Evolutionary conservation across 2,888 invertebrate genomes (phyloP).

Genomic region (Lypha dubia): DNA sequence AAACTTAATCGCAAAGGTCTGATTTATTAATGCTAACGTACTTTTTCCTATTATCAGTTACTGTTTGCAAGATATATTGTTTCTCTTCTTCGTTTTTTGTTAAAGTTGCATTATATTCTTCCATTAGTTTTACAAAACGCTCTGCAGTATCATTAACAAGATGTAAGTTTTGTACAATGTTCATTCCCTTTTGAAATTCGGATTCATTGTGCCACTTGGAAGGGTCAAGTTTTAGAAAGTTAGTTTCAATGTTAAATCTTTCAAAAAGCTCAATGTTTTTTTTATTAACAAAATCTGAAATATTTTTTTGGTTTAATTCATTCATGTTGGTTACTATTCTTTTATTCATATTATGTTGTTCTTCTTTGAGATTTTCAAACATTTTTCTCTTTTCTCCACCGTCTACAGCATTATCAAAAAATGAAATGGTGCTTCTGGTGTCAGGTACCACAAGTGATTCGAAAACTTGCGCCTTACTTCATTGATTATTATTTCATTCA

Average conservation of each 20-base stretch:
- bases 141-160: too few relatives aligned
- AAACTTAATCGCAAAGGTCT: constrained; percentile 34
- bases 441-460: too few relatives aligned
- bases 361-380: too few relatives aligned
- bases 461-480: too few relatives aligned
- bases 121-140: constrained; percentile 16
- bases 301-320: constrained; percentile 24
- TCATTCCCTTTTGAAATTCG: too few relatives aligned
- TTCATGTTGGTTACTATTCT: too few relatives aligned
- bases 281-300: constrained; percentile 33
- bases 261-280: constrained; percentile 31
- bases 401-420: constrained; percentile 37
- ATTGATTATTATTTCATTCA: too few relatives aligned
- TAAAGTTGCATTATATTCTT: constrained; percentile 37
- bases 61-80: constrained; percentile 23
- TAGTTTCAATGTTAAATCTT: constrained; percentile 12
- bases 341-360: too few relatives aligned
- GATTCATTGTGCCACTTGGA: too few relatives aligned
- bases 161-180: too few relatives aligned
- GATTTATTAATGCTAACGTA: constrained; percentile 35
- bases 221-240: constrained; percentile 17
- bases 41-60: constrained; percentile 31
- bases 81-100: constrained; percentile 37
- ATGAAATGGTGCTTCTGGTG: constrained; percentile 30
- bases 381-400: too few relatives aligned